These are phyloP conservation scores for Melanerpes formicivorus DNA, from an alignment of 2,113 vertebrate genomes.

Conservation along the genomic window DNA sequence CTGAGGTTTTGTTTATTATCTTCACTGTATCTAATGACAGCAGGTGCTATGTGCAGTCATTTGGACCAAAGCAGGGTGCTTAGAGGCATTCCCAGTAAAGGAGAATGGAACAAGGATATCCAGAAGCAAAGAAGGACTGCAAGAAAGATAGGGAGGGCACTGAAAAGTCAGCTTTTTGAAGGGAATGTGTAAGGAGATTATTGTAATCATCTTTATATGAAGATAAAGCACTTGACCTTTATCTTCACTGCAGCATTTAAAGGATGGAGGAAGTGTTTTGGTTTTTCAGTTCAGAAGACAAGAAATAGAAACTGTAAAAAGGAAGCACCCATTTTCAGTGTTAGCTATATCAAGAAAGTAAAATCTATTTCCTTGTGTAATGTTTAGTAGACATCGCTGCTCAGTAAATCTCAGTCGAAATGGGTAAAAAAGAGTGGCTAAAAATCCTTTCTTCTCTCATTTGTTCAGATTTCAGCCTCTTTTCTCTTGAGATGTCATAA, in stretches of 20 bases:
- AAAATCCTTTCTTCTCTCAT: slow-evolving; percentile 40
- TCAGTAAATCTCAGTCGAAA: slow-evolving; percentile 16
- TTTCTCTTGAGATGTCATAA: slow-evolving; percentile 33
- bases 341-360: neutral
- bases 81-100: neutral
- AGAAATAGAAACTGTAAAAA: neutral
- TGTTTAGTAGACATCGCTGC: neutral
- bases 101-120: slow-evolving; percentile 21
- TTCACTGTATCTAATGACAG: neutral
- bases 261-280: slow-evolving; percentile 11
- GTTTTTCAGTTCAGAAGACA: slow-evolving; percentile 41
- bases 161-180: slow-evolving; percentile 51
- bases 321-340: neutral
- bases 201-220: slow-evolving; percentile 53
- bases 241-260: slow-evolving; percentile 28
- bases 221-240: slow-evolving; percentile 65
- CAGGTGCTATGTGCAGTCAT: neutral
- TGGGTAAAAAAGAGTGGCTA: neutral
- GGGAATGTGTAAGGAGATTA: slow-evolving; percentile 33
- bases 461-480: slow-evolving; percentile 31
- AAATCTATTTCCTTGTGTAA: neutral
- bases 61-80: neutral
- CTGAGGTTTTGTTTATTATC: neutral
- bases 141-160: slow-evolving; percentile 1
- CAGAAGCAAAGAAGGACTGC: slow-evolving; percentile 30